Evolutionary conservation across 2,797 vertebrate species (phyloP).

Genomic region (Sebastes steindachneri): DNA sequence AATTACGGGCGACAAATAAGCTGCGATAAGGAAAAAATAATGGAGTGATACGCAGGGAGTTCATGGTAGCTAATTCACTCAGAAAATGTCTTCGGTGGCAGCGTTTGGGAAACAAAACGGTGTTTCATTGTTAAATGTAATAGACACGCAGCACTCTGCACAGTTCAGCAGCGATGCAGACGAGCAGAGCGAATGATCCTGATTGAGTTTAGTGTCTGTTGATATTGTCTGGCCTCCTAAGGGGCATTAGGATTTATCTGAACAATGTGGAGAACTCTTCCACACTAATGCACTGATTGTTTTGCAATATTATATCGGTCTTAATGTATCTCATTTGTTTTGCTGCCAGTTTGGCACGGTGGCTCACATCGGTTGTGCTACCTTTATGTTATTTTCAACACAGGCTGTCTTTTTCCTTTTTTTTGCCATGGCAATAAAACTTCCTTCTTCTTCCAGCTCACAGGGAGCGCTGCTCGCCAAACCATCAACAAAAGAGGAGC

Average conservation of each 20-base stretch:
- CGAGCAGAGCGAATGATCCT: constrained; percentile 8
- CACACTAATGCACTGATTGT: neutral
- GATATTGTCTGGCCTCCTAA: neutral
- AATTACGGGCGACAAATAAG: constrained; percentile 30
- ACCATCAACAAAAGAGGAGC: neutral
- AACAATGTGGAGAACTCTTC: neutral
- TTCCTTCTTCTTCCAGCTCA: neutral
- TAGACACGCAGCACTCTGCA: neutral
- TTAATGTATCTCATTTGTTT: neutral
- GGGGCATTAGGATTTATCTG: neutral
- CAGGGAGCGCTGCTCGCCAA: neutral
- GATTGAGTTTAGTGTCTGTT: constrained; percentile 13
- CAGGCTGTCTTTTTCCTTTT: neutral
- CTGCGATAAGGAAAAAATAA: neutral
- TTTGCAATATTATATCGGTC: neutral
- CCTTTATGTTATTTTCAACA: neutral
- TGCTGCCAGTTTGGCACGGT: neutral
- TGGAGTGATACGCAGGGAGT: constrained; percentile 12
- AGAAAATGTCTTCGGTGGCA: constrained; percentile 20
- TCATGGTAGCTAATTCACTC: constrained; percentile 13
- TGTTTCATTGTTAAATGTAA: constrained; percentile 17
- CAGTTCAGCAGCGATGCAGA: neutral
- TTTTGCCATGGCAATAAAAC: neutral
- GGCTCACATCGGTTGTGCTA: neutral
- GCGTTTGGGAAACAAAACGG: neutral